Base-by-base conservation (phyloP, 2,888 invertebrate species). In the Hypena proboscidalis region DNA sequence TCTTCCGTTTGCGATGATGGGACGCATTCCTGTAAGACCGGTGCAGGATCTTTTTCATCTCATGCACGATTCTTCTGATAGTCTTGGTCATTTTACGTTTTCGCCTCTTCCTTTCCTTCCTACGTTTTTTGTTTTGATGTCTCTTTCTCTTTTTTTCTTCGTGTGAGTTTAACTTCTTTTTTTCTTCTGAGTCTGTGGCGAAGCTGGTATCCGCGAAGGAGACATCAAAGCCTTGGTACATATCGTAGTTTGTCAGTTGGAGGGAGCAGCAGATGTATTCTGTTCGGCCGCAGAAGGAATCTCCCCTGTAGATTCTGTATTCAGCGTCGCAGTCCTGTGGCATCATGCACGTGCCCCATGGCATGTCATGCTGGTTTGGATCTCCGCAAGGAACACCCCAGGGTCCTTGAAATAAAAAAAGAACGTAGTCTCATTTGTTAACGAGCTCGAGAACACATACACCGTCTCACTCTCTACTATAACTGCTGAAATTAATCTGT, bases 341-440 rank as follows among this genome's bases (percentile, higher is more conserved):
- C 4, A 85, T 52, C 79, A 81, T 80, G 54, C 90, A 90, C 6
- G 67, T 59, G 0, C 88, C 90, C 90, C 87, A 88, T 0, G 88
- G 90, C 70, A 80, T 74, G 37, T 89, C 88, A 37, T 86, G 83
- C 40, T 86, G 85, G 29, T 79, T 75, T 0, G 89, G 89, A 52
- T 90, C 90, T 0, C 89, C 90, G 45, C 89, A 89, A 0, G 81
- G 72, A 2, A 84, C 77, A 1, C 88, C 89, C 90, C 87, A 89
- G 1, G 90, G 90, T 21, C 88, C 90, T 89, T 33, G 4, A 55
- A 52, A 33, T 1, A 25, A 4, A 3, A 1, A 25, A 26, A 6
- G n/a, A n/a, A n/a, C n/a, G n/a, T n/a, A n/a, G n/a, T n/a, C n/a
- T n/a, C n/a, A n/a, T n/a, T n/a, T n/a, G n/a, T n/a, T n/a, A n/a